Base-by-base conservation (phyloP, 2,888 invertebrate species). In the Ametastegia equiseti region DNA sequence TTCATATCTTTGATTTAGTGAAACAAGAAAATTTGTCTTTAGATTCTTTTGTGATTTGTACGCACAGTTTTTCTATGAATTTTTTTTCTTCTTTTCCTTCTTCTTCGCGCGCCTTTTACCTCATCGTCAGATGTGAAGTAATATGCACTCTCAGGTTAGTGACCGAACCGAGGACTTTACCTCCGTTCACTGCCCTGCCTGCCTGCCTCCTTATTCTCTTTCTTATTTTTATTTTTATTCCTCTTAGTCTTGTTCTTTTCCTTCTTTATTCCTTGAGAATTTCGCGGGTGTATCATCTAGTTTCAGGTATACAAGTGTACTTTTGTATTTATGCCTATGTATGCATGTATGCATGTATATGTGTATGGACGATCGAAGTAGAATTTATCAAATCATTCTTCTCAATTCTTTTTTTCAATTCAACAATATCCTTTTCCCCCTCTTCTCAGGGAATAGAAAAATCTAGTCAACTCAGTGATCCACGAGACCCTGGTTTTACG, bases 141-240 rank as follows among this genome's bases (percentile, higher is more conserved):
- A 88, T 89, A 89, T 90, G 89, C 67, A 89, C 89, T n/a, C n/a
- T 88, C 90, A 91, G 91, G 91, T 91, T 90, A 91, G 83, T 91
- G 91, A 91, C 91, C 91, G 91, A 83, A 67, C 36, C 39, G 36
- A 36, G 67, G 36, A 67, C 47, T 71, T 27, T 71, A 47, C 90
- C 90, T 91, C 90, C 91, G 91, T 90, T 89, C 89, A 91, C 91
- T 69, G 67, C 85, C 85, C 83, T 85, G 83, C 81, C 83, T 81
- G 81, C 75, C 63, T 60, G 65, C 71, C 36, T 80, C 81, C 73
- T 87, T 33, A 13, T 65, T 15, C 1, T 15, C 6, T 7, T 65
- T 36, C 39, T 36, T 65, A 0, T 5, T 30, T 30, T n/a, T 39
- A n/a, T 36, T 19, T 19, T 0, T 11, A 19, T 23, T 23, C 1